Conservation (phyloP, 2,888 invertebrate genomes). For the Marronus borbonicus region DNA sequence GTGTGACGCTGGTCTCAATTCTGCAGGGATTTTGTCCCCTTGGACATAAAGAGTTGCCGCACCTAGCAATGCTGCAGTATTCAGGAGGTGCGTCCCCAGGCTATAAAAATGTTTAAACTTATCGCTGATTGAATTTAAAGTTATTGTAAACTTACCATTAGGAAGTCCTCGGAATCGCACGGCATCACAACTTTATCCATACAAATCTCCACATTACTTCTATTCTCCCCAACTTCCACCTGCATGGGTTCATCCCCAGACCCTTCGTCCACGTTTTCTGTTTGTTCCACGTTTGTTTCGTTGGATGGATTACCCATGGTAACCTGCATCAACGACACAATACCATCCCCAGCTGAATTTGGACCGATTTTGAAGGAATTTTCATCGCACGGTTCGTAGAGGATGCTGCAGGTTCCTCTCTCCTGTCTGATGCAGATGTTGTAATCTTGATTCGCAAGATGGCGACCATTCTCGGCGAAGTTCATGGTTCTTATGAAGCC, state of each 20-base stretch:
- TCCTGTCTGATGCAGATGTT: conserved; percentile 83
- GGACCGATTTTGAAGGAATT: conserved; percentile 85
- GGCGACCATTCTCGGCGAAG: conserved; percentile 86
- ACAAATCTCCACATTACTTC: conserved; percentile 71
- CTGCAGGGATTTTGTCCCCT: conserved; percentile 73
- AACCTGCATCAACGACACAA: conserved; percentile 31
- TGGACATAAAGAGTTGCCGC: conserved; percentile 82
- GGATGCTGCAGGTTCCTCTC: conserved; percentile 80
- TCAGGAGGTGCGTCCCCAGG: conserved; percentile 75
- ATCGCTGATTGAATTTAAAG: too few species aligned
- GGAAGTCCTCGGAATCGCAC: conserved; percentile 88
- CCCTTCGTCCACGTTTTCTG: conserved; percentile 28
- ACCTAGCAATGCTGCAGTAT: conserved; percentile 85
- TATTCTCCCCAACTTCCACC: conserved; percentile 64
- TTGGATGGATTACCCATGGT: conserved; percentile 24
- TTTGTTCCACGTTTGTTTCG: too few species aligned
- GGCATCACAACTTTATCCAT: conserved; percentile 84
- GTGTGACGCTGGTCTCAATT: conserved; percentile 83
- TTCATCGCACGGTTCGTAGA: conserved; percentile 83
- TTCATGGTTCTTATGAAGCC: conserved; percentile 84
- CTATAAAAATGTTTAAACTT: conserved; percentile 66
- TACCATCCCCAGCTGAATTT: conserved; percentile 37
- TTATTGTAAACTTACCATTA: conserved; percentile 73
- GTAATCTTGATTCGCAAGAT: conserved; percentile 85
- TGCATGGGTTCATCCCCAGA: conserved; percentile 51